These are phyloP conservation scores for Chinchilla lanigera DNA, from an alignment of 2,113 vertebrate species.

Conservation along the genomic window DNA sequence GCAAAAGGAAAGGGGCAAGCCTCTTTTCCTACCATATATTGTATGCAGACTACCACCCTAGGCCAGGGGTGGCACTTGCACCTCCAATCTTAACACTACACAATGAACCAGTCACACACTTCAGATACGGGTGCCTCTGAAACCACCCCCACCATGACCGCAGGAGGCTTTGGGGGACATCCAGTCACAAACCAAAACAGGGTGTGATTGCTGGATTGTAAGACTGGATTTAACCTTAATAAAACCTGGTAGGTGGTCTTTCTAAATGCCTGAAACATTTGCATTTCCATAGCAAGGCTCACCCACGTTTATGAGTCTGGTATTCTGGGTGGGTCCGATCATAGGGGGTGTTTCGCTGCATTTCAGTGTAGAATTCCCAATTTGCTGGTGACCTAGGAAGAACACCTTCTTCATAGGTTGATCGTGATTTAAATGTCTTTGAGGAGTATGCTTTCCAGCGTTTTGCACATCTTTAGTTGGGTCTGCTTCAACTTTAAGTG, in stretches of 20 bases:
- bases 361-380: too few species aligned
- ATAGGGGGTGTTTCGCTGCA: too few species aligned
- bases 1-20: background rate
- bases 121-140: background rate
- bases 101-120: background rate
- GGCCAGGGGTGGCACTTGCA: background rate
- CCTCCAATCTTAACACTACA: background rate
- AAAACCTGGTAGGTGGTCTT: background rate
- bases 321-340: too few species aligned
- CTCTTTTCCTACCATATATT: background rate
- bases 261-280: background rate
- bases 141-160: background rate
- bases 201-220: background rate
- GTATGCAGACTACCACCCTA: background rate
- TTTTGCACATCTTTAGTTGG: background rate
- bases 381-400: too few species aligned
- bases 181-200: background rate
- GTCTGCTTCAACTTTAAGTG: background rate
- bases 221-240: background rate
- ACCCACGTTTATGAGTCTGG: too few species aligned
- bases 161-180: too few species aligned
- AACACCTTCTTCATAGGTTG: background rate
- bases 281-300: background rate
- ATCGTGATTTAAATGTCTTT: background rate
- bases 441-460: background rate